Conservation (phyloP, 2,888 invertebrate species). For the Drosophila ezoana region DNA sequence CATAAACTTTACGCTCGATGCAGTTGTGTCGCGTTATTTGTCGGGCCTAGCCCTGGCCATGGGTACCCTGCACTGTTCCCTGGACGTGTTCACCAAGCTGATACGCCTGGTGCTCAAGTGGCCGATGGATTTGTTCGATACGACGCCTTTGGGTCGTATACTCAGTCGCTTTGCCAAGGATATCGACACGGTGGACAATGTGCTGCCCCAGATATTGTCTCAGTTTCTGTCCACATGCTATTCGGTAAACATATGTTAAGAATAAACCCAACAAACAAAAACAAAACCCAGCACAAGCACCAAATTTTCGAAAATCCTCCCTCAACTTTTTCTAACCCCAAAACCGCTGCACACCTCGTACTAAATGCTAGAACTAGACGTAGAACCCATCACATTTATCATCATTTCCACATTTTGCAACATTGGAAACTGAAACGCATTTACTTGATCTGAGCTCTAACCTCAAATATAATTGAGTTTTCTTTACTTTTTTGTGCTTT, state of each 20-base stretch:
- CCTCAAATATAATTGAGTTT: constrained; percentile 38
- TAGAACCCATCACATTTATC: constrained; percentile 3
- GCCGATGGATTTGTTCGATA: constrained; percentile 92
- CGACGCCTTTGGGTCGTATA: constrained; percentile 91
- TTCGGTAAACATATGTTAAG: constrained; percentile 83
- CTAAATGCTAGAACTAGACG: constrained; percentile 1
- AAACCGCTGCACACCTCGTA: constrained; percentile 10
- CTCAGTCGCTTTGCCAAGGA: constrained; percentile 89
- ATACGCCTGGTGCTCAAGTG: constrained; percentile 88
- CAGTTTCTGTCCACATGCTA: constrained; percentile 85
- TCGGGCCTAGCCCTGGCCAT: constrained; percentile 84
- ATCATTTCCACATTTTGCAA: constrained; percentile 8
- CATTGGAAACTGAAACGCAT: constrained; percentile 35
- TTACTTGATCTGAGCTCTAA: constrained; percentile 68
- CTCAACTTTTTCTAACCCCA: neutral
- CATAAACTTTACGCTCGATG: constrained; percentile 43
- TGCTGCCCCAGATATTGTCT: constrained; percentile 84
- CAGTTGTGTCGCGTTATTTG: constrained; percentile 83
- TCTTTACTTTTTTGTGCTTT: constrained; percentile 27
- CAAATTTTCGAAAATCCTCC: no score
- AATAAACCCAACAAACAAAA: neutral
- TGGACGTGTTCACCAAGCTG: constrained; percentile 87
- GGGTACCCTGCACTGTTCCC: constrained; percentile 87
- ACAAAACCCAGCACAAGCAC: constrained; percentile 8
- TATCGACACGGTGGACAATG: constrained; percentile 87